phyloP scores from a whole-genome alignment of 2,888 invertebrate genomes.

The Eumerus sabulonum region DNA sequence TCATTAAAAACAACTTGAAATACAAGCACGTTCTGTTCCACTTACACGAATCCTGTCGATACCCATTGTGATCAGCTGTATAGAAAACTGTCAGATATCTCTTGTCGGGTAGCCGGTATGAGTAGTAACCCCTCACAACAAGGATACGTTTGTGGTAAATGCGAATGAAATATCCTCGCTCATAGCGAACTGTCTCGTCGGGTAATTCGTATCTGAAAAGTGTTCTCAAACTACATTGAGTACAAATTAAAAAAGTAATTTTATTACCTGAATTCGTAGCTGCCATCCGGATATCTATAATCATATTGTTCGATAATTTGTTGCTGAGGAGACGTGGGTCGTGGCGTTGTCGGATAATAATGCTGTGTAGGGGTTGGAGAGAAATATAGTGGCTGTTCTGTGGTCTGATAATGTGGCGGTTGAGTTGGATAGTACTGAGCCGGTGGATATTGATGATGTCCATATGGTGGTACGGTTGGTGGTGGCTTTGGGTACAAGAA shows the following conservation, averaged over 20 bases:
- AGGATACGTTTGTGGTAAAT: slow-evolving; percentile 73
- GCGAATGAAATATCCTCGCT: slow-evolving; percentile 74
- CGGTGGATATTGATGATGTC: slow-evolving; percentile 3
- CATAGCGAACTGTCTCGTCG: slow-evolving; percentile 76
- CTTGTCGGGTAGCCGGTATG: slow-evolving; percentile 74
- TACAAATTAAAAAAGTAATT: slow-evolving; percentile 1
- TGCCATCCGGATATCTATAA: slow-evolving; percentile 76
- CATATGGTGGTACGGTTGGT: not conserved
- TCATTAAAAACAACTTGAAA: not conserved
- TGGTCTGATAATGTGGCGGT: not conserved
- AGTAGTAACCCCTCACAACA: slow-evolving; percentile 76
- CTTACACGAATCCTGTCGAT: slow-evolving; percentile 76
- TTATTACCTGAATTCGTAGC: slow-evolving; percentile 75
- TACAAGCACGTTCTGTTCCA: slow-evolving; percentile 5
- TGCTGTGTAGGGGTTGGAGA: not conserved
- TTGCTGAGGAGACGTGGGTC: not conserved
- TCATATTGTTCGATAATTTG: slow-evolving; percentile 73
- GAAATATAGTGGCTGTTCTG: slow-evolving; percentile 4
- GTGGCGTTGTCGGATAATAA: not conserved
- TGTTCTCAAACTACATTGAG: slow-evolving; percentile 69
- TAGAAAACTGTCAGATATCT: slow-evolving; percentile 76
- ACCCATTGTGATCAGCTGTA: slow-evolving; percentile 76
- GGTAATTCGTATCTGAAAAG: slow-evolving; percentile 73
- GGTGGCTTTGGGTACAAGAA: not conserved
- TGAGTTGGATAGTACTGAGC: slow-evolving; percentile 4